Conservation (phyloP, 2,113 vertebrate genomes). For the Thermophis baileyi region DNA sequence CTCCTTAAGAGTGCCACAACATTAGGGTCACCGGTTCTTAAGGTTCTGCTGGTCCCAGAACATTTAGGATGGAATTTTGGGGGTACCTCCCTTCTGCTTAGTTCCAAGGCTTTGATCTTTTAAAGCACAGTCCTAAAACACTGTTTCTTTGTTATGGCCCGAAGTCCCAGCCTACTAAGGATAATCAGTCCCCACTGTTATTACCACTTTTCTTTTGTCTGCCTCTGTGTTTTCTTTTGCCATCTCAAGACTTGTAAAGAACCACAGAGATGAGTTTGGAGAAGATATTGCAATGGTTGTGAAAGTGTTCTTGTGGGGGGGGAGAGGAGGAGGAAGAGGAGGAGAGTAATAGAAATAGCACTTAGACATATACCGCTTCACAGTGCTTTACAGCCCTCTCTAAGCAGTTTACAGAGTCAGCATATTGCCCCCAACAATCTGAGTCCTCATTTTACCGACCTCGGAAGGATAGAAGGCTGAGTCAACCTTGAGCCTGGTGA, state of each 20-base stretch:
- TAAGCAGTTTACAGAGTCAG: no score
- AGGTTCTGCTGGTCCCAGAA: not conserved
- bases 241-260: not conserved
- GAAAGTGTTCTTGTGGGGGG: not conserved
- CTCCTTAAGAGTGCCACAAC: not conserved
- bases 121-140: not conserved
- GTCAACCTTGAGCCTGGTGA: no score
- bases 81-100: not conserved
- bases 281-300: not conserved
- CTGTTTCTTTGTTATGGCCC: not conserved
- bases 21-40: not conserved
- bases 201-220: not conserved
- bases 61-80: not conserved
- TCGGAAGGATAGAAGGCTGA: no score
- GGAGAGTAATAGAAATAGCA: not conserved
- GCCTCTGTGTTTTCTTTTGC: not conserved
- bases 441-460: no score
- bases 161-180: not conserved
- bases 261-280: not conserved
- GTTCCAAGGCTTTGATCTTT: not conserved
- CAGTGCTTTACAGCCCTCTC: no score
- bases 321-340: not conserved
- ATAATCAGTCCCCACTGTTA: not conserved
- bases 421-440: no score
- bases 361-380: no score